Evolutionary conservation across 2,888 invertebrate genomes (phyloP).

Genomic region (Drymonia ruficornis): DNA sequence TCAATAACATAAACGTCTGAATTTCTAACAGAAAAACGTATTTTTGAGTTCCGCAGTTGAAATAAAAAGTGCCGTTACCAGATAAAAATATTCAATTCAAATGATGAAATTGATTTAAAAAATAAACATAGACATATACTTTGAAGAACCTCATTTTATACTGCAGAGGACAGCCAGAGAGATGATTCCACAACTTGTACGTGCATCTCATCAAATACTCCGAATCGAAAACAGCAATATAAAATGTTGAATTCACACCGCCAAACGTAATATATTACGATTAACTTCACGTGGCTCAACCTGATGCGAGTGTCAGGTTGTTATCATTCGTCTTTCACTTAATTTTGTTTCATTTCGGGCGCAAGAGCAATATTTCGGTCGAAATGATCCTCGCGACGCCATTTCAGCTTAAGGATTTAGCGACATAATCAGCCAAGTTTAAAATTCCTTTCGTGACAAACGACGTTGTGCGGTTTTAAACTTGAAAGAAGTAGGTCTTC

Average conservation of each 20-base stretch:
- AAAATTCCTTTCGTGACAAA: constrained; percentile 34
- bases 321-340: constrained; percentile 40
- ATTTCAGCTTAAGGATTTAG: constrained; percentile 26
- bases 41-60: no score
- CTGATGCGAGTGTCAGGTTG: constrained; percentile 10
- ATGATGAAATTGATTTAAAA: no score
- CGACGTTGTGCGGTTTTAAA: constrained; percentile 13
- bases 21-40: no score
- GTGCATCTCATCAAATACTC: no score
- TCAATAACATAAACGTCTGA: neutral
- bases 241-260: neutral
- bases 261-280: constrained; percentile 8
- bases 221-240: no score
- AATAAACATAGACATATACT: no score
- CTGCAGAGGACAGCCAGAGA: no score
- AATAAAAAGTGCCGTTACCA: neutral
- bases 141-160: no score
- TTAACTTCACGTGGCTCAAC: constrained; percentile 13
- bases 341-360: constrained; percentile 36
- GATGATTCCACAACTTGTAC: no score
- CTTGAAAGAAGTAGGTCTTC: neutral
- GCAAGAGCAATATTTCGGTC: neutral
- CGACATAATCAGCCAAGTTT: constrained; percentile 29
- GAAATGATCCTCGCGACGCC: constrained; percentile 17
- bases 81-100: no score